These are phyloP conservation scores for Tachyglossus aculeatus DNA, from an alignment of 2,797 vertebrate genomes.

Conservation along the genomic window DNA sequence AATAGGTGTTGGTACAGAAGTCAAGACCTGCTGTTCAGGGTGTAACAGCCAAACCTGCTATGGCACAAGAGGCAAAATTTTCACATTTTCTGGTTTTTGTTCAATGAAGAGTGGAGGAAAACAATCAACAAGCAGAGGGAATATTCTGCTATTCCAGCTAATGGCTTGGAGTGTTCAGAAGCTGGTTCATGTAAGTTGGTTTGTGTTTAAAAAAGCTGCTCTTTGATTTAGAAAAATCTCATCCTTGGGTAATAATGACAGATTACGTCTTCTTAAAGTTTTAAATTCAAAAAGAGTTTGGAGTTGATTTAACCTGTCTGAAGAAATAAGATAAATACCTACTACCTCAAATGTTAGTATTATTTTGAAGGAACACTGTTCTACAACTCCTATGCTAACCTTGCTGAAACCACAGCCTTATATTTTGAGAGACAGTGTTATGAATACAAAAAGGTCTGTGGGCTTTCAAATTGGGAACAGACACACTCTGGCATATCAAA, in stretches of 20 bases:
- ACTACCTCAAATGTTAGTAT: background rate
- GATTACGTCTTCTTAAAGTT: background rate
- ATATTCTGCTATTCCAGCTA: too few species aligned
- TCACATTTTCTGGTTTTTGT: slow-evolving; percentile 18
- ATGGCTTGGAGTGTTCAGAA: too few species aligned
- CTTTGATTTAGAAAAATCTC: background rate
- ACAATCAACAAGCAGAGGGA: background rate
- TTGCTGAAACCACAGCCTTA: background rate
- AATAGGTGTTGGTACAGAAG: slow-evolving; percentile 61
- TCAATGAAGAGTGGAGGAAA: slow-evolving; percentile 12
- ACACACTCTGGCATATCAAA: background rate
- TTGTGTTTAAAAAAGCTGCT: background rate
- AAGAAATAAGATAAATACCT: background rate
- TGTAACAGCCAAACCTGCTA: background rate
- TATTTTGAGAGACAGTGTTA: slow-evolving; percentile 4
- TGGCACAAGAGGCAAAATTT: slow-evolving; percentile 21
- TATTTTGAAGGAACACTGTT: background rate
- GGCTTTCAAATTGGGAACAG: slow-evolving; percentile 16
- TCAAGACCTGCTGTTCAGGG: slow-evolving; percentile 37
- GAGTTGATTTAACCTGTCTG: background rate
- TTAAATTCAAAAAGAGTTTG: background rate
- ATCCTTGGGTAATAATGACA: too few species aligned
- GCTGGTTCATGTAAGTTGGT: background rate
- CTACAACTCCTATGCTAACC: background rate
- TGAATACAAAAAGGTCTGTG: background rate